phyloP scores from a whole-genome alignment of 2,797 vertebrate genomes.

The Gallinago solitaria region DNA sequence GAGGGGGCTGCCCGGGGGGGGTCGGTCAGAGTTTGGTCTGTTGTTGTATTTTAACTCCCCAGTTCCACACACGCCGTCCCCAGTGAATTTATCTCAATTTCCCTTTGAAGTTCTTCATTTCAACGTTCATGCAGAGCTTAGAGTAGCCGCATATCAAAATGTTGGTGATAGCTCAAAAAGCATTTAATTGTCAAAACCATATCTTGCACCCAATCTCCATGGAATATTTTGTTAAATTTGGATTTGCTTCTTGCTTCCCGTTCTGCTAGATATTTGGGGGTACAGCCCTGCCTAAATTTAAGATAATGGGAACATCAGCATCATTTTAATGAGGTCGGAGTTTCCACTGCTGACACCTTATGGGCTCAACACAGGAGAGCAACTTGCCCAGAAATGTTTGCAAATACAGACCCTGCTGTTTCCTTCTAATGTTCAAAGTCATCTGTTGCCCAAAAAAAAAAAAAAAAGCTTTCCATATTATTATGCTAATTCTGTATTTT shows the following conservation, averaged over 20 bases:
- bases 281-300: background rate
- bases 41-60: background rate
- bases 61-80: fast-evolving
- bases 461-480: background rate
- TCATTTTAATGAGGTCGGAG: background rate
- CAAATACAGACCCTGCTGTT: background rate
- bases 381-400: background rate
- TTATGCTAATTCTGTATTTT: background rate
- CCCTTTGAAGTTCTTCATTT: background rate
- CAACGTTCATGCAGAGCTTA: background rate
- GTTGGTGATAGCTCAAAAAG: background rate
- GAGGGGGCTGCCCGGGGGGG: too few species aligned
- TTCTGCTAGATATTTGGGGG: background rate
- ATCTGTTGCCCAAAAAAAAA: background rate
- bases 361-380: background rate
- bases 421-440: background rate
- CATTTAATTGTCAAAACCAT: background rate
- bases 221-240: background rate
- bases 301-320: background rate
- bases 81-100: background rate
- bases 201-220: background rate
- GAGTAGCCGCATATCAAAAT: background rate
- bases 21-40: background rate
- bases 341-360: background rate
- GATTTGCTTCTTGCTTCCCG: background rate